Base-by-base conservation (phyloP, 2,888 invertebrate genomes). In the Callyntrura guangdongensis region DNA sequence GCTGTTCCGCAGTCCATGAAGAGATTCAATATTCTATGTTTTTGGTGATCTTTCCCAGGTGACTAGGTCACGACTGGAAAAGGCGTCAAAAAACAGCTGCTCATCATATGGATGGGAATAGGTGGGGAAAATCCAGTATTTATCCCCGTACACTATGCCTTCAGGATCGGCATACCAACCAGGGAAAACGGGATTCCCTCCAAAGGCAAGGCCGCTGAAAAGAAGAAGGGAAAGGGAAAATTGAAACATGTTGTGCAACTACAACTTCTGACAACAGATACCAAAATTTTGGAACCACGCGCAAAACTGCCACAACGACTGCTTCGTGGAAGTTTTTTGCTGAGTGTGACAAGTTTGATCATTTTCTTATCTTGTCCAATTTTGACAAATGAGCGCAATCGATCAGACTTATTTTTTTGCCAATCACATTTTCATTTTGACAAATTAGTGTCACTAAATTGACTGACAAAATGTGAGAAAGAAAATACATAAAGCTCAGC, bases 101-200 rank as follows among this genome's bases (percentile, higher is more conserved):
- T 91, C 77, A 3, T 67, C 88, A 72, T 74, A 92, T 14, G 56
- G 27, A 0, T 89, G 86, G 0, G 92, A 92, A 59, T 84, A 92
- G 0, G 93, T 93, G 20, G 92, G 92, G 27, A 90, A 93, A 12
- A 93, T 92, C 91, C 91, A 93, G 77, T 93, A 93, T n/a, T 53
- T 89, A 27, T 86, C 67, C 4, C 74, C 88, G 27, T 91, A 93
- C 45, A 93, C 87, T 17, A 92, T 92, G 0, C 90, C 93, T 53
- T 93, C 93, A 6, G 93, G 93, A 53, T 93, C 93, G 11, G 93
- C 93, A 53, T 93, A 93, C 89, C 86, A 93, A 0, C 91, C 92
- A 0, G 84, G 82, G 27, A 93, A 91, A 9, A 92, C 92, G 14
- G 92, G 93, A 72, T 93, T 69, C 45, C 69, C 27, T 4, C 36